These are phyloP conservation scores for Megaceryle maxima DNA, from an alignment of 2,113 vertebrate species.

Conservation along the genomic window DNA sequence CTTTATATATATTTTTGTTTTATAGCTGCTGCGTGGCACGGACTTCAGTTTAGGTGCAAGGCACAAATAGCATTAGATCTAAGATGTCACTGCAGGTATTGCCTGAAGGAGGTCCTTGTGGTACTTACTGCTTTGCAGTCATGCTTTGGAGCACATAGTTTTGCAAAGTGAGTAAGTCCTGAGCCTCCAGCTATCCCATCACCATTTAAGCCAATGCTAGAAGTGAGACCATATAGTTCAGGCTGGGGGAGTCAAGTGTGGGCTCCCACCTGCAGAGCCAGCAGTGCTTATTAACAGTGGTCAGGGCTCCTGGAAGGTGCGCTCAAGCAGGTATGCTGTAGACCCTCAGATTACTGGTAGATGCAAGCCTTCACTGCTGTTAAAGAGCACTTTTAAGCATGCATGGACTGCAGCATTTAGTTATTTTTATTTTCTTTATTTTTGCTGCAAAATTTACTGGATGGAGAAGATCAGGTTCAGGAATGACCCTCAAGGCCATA, in stretches of 20 bases:
- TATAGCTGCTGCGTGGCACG: not conserved
- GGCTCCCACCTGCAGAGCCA: not conserved
- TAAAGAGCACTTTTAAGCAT: not conserved
- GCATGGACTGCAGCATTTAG: not conserved
- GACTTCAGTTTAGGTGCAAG: not conserved
- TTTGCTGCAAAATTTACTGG: not conserved
- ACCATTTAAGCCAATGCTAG: not conserved
- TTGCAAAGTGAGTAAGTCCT: not conserved
- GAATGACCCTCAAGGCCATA: not conserved
- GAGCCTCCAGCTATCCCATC: not conserved
- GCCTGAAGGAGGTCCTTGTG: not conserved
- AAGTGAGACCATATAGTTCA: not conserved
- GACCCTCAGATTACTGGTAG: not conserved
- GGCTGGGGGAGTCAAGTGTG: accelerated
- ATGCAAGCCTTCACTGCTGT: not conserved
- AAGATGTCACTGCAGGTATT: not conserved
- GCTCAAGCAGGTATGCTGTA: not conserved
- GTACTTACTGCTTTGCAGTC: not conserved
- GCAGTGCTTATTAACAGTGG: accelerated
- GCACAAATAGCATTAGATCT: not conserved
- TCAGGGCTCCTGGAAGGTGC: not conserved
- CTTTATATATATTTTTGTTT: not conserved
- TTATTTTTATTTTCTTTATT: not conserved
- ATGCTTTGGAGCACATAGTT: not conserved
- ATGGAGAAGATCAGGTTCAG: not conserved